A percentile compares a stretch with the other conserved stretches of the same genome.
Evolutionary conservation across 2,888 invertebrate genomes (phyloP).

Genomic region (Coelopa pilipes): DNA sequence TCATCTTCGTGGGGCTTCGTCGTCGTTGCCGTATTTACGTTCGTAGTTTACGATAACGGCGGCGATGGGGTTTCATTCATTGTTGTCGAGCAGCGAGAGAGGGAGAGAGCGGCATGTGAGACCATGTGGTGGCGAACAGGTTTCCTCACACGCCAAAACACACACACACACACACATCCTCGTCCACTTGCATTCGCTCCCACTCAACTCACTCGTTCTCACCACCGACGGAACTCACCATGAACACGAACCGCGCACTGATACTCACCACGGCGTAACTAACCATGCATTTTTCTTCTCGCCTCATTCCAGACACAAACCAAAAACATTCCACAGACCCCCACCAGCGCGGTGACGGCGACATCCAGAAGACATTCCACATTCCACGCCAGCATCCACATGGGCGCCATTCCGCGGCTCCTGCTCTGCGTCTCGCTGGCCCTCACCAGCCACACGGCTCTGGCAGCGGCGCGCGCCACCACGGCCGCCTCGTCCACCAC

Average conservation of each 20-base stretch:
- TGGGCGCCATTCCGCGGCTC: no score
- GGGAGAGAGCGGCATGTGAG: not conserved
- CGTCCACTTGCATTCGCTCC: no score
- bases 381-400: no score
- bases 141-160: slow-evolving; percentile 2
- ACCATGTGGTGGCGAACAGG: not conserved
- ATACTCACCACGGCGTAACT: not conserved
- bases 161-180: not conserved
- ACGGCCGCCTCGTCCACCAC: slow-evolving; percentile 42
- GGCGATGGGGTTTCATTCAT: not conserved
- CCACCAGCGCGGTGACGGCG: no score
- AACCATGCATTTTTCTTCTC: no score
- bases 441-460: slow-evolving; percentile 9
- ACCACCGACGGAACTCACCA: no score
- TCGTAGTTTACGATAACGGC: slow-evolving; percentile 16
- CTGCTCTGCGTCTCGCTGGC: no score
- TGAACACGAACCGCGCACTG: slow-evolving; percentile 25
- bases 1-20: not conserved
- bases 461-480: slow-evolving; percentile 35
- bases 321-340: no score
- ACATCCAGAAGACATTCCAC: no score
- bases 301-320: no score
- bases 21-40: slow-evolving; percentile 19
- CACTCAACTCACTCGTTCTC: no score
- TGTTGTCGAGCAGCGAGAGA: not conserved